Conservation (phyloP, 2,888 invertebrate genomes). For the Congeria kusceri region DNA sequence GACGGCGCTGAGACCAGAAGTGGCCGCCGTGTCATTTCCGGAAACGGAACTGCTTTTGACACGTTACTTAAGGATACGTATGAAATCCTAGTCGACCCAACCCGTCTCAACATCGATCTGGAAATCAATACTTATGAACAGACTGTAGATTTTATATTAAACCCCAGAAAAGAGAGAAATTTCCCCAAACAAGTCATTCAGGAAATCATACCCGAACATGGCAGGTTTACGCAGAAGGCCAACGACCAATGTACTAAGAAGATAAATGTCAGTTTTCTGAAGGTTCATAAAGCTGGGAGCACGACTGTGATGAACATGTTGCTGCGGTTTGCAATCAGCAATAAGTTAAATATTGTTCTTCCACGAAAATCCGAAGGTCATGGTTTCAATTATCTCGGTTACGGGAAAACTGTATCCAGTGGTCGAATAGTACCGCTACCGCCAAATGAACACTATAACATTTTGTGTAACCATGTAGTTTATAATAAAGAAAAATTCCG, state of each 20-base stretch:
- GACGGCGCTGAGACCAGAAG: too few species aligned
- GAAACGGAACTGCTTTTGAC: too few species aligned
- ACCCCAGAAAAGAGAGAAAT: too few species aligned
- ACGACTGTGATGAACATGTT: slow-evolving; percentile 78
- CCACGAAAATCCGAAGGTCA: slow-evolving; percentile 60
- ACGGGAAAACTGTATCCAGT: slow-evolving; percentile 58
- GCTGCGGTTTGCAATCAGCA: slow-evolving; percentile 69
- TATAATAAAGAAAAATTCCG: slow-evolving; percentile 72
- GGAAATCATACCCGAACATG: too few species aligned
- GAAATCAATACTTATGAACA: too few species aligned
- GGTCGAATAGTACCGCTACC: slow-evolving; percentile 71
- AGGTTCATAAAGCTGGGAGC: slow-evolving; percentile 80
- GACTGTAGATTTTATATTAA: too few species aligned
- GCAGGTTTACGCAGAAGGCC: too few species aligned
- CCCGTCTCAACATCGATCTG: too few species aligned
- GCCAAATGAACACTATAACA: slow-evolving; percentile 68
- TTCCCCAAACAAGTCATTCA: too few species aligned
- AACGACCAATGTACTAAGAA: slow-evolving; percentile 31
- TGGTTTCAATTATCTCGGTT: slow-evolving; percentile 69
- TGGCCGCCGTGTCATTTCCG: too few species aligned
- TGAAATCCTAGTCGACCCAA: too few species aligned
- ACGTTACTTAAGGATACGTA: too few species aligned
- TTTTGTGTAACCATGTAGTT: slow-evolving; percentile 77
- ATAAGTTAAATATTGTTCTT: slow-evolving; percentile 75
- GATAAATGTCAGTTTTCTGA: slow-evolving; percentile 68